Base-by-base conservation (phyloP, 1,140 invertebrate species). In the Drosophila dunni region DNA sequence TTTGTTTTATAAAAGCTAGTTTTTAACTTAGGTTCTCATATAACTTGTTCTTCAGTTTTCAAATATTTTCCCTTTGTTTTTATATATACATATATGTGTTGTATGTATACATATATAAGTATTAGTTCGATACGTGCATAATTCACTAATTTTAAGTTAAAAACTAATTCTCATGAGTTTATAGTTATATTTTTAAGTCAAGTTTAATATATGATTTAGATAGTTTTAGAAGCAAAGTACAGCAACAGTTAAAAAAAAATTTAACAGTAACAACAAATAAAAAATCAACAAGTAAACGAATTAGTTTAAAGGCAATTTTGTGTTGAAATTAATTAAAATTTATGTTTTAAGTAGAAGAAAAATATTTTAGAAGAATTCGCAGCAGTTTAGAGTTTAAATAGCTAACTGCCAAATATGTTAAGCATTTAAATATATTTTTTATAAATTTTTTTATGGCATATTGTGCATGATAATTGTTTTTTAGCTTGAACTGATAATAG, bases 121-220 rank as follows among this genome's bases (percentile, higher is more conserved):
- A 53, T 73, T 66, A 73, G 57, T 72, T 48, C 63, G 68, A 68
- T 73, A 63, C 64, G 71, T 75, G 60, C 66, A 60, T 75, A 70
- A 42, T 66, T 51, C 58, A 44, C 51, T 75, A 68, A 63, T 11
- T 50, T 56, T 61, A 73, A 67, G 33, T 63, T 77, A 48, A 64
- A 62, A 53, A 74, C 69, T 65, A 72, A 48, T 17, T 77, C 48
- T 62, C 13, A 65, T 71, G 61, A 61, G 46, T 75, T 48, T 64
- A 50, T 56, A 58, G n/a, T 51, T 50, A 24, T 44, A 69, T 61
- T 50, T 51, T 57, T 44, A 53, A 33, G 42, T 50, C 57, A 48
- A 46, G 51, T 65, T 42, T 33, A 58, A 42, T 62, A 45, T 24
- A n/a, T 38, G 20, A 40, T 17, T 63, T 56, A 7, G 36, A 53